Evolutionary conservation across 2,888 invertebrate genomes (phyloP), one percentile per base, ranked within the genome.

Genomic region (Hanleya hanleyi): DNA sequence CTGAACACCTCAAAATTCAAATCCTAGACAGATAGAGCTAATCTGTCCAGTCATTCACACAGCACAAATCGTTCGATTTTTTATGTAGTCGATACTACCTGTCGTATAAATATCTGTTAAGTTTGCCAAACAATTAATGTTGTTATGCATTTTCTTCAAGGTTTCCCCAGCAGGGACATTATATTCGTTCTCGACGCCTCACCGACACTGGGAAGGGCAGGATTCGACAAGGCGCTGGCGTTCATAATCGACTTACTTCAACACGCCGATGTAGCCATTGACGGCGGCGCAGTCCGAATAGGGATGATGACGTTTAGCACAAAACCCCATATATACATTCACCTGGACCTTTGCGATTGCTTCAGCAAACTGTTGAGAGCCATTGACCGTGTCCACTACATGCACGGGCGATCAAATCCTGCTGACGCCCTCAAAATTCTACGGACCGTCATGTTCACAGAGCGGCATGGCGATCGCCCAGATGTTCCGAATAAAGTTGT

Each of bases 331-430:
- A 35, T 68, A 4, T 51, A 68, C 22, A 29, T 68, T 18, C 35
- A 51, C 35, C 29, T 68, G 15, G 51, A 68, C 49, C 33, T 57
- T 22, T 57, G 57, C 9, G 57, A 57, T 26, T 57, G 57, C 26
- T 57, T 57, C 32, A 57, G 57, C 32, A 57, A 57, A 32, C 57
- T 57, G 4, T 3, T 7, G 9, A 22, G 57, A 1, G 22, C 22
- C 2, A 57, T 57, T 26, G 32, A 64, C 2, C 36, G 67, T 15
- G 64, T 69, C 5, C 61, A 69, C 1, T 70, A 72, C 18, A 26
- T 67, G 18, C 74, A 72, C 36, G 76, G 74, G 36, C 64, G 71
- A n/a, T 80, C 76, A 47, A 73, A 79, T 69, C 80, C 80, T 5
- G 73, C 77, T 0, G 64, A 69, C n/a, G 80, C 78, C n/a, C 68